A percentile compares a stretch with the other conserved stretches of the same genome.
phyloP scores from a whole-genome alignment of 2,797 vertebrate species.

The Pempheris klunzingeri region DNA sequence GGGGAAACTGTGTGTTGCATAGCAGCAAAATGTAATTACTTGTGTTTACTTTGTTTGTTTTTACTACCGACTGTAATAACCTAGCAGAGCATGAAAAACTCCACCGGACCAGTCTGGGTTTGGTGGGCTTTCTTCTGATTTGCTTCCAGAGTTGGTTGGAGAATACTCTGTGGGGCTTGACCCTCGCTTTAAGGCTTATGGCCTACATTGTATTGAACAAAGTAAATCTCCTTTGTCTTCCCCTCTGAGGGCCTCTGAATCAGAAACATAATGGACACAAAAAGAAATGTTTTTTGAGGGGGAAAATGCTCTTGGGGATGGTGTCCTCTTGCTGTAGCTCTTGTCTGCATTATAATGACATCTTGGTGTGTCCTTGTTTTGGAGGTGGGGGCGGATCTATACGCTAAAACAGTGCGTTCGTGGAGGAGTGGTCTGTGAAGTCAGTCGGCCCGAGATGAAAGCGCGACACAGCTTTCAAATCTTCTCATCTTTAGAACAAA shows the following conservation, averaged over 20 bases:
- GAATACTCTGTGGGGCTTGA: constrained; percentile 72
- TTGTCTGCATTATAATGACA: constrained; percentile 45
- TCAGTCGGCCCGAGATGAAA: constrained; percentile 65
- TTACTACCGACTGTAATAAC: constrained; percentile 24
- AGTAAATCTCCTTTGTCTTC: constrained; percentile 78
- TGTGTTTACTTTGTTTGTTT: constrained; percentile 48
- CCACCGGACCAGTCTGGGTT: constrained; percentile 53
- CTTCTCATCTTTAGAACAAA: constrained; percentile 68
- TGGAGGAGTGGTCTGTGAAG: constrained; percentile 49
- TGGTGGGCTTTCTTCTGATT: constrained; percentile 70
- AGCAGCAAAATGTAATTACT: constrained; percentile 40
- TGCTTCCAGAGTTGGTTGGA: constrained; percentile 64
- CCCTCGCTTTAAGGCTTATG: constrained; percentile 78
- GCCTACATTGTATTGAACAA: constrained; percentile 79
- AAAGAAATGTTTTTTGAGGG: constrained; percentile 57
- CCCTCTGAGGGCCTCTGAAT: constrained; percentile 67
- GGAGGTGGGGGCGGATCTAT: constrained; percentile 28
- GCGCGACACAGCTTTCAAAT: constrained; percentile 55
- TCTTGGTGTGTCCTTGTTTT: constrained; percentile 39
- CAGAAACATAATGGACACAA: constrained; percentile 70
- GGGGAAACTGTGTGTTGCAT: constrained; percentile 1
- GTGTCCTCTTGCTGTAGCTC: constrained; percentile 41
- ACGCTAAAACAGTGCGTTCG: constrained; percentile 22
- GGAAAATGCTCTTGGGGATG: constrained; percentile 59
- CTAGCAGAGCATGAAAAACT: constrained; percentile 59